Evolutionary conservation across 2,113 vertebrate genomes (phyloP), one percentile per base, ranked within the genome.

Genomic region (Rhinoptilus africanus): DNA sequence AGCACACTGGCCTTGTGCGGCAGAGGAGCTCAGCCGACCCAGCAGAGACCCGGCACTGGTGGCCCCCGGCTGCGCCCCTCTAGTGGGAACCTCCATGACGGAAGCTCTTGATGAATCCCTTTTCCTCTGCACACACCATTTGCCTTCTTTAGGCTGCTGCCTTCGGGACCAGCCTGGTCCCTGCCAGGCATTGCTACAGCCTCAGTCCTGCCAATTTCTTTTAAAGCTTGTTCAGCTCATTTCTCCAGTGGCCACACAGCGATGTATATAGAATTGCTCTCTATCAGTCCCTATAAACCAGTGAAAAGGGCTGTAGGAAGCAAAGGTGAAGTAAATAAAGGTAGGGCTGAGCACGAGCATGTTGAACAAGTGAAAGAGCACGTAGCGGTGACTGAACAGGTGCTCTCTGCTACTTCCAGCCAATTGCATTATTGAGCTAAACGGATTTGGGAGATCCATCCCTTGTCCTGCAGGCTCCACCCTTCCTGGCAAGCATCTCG

Each of bases 331-430:
- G 35, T 41, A 72, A 75, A 64, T 37, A 47, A 73, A 68, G 45
- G 9, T 73, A 27, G 0, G 0, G 17, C n/a, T 11, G 34, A 19
- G 26, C 27, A n/a, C 26, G 53, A 80, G 32, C 41, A 7, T 2
- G 0, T 90, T 50, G 24, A 78, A 56, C 57, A 39, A 57, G 43
- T 43, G 20, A 47, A 74, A 59, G 27, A 71, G 27, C 8, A 12
- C 7, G 16, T 39, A 37, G 43, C 0, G 0, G 17, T 73, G 68
- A 48, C 72, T 26, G 59, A 39, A 35, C 1, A 1, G 28, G 15
- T 87, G n/a, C 32, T 67, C 37, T 68, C 60, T 85, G 74, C 82
- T 95, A 2, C 60, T 88, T 64, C 47, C 48, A 94, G 43, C 9
- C 21, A 34, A 39, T 45, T 51, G 28, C 78, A 68, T 79, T 78